These are phyloP conservation scores for Drosophila nannoptera DNA, from an alignment of 1,140 invertebrate species.

Conservation along the genomic window DNA sequence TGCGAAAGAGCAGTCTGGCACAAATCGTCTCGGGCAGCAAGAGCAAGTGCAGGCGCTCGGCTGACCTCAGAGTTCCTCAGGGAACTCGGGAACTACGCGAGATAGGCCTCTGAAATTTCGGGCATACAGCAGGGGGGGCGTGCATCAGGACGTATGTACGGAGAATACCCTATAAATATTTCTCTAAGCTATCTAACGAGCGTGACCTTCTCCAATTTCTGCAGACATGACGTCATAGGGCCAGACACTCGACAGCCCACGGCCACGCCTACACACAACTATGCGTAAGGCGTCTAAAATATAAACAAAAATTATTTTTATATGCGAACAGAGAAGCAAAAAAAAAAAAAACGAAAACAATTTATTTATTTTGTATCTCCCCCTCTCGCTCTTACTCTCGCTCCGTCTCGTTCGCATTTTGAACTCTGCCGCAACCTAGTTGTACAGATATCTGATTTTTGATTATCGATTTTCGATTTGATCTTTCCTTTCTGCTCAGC, in stretches of 20 bases:
- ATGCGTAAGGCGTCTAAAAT: neutral
- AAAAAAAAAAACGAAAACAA: conserved; percentile 9
- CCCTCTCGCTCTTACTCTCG: too few species aligned
- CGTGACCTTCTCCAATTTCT: neutral
- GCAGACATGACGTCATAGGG: conserved; percentile 2
- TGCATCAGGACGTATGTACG: too few species aligned
- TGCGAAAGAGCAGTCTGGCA: neutral
- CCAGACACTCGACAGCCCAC: neutral
- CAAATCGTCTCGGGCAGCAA: too few species aligned
- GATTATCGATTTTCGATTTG: conserved; percentile 4
- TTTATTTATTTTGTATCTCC: neutral
- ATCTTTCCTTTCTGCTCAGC: conserved; percentile 22
- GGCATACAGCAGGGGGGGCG: too few species aligned
- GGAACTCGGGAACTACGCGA: neutral
- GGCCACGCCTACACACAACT: conserved; percentile 1
- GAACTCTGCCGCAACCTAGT: conserved; percentile 33
- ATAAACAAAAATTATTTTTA: conserved; percentile 5
- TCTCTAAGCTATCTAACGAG: too few species aligned
- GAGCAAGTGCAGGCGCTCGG: neutral
- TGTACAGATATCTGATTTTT: conserved; percentile 16
- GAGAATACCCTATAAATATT: too few species aligned
- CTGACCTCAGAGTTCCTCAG: neutral
- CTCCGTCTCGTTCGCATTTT: conserved; percentile 11
- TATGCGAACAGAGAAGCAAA: neutral
- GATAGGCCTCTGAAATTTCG: neutral